These are phyloP conservation scores for Hydrozoanthus tunicans DNA, from an alignment of 64 coral and sea anemone genomes.

Conservation along the genomic window DNA sequence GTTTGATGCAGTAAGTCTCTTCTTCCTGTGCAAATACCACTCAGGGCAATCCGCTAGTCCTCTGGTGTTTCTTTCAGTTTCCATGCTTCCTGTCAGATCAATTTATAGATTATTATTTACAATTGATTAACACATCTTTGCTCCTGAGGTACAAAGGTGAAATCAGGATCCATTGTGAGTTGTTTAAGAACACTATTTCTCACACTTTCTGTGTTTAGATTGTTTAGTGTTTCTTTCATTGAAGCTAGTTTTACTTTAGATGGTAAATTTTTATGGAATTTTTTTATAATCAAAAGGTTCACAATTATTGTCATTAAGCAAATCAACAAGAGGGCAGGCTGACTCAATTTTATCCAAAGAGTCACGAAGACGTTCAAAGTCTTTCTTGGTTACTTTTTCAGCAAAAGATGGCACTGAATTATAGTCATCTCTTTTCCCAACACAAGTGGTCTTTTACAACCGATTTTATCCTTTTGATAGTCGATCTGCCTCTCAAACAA, in stretches of 20 bases:
- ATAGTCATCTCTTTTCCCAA: slow-evolving; percentile 22
- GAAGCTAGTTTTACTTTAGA: slow-evolving; percentile 21
- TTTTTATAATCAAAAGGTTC: slow-evolving; percentile 34
- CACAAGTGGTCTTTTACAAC: slow-evolving; percentile 14
- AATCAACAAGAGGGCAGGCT: not conserved
- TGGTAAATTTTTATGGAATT: slow-evolving; percentile 39
- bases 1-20: slow-evolving; percentile 43
- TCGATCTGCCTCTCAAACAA: too few relatives aligned
- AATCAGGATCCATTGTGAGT: slow-evolving; percentile 21
- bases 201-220: not conserved
- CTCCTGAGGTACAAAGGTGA: slow-evolving; percentile 21
- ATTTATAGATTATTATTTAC: slow-evolving; percentile 5
- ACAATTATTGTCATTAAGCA: slow-evolving; percentile 7
- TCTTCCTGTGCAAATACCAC: slow-evolving; percentile 37
- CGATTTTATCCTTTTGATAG: slow-evolving; percentile 14
- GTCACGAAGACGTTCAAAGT: not conserved
- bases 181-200: slow-evolving; percentile 3
- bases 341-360: slow-evolving; percentile 6
- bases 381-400: slow-evolving; percentile 22
- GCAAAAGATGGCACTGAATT: slow-evolving; percentile 2
- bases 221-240: slow-evolving; percentile 19
- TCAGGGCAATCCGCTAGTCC: slow-evolving; percentile 4
- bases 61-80: slow-evolving; percentile 44
- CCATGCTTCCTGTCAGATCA: slow-evolving; percentile 33
- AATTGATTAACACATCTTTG: not conserved